Base-by-base conservation (phyloP, 2,888 invertebrate genomes). In the Chloromyia formosa region DNA sequence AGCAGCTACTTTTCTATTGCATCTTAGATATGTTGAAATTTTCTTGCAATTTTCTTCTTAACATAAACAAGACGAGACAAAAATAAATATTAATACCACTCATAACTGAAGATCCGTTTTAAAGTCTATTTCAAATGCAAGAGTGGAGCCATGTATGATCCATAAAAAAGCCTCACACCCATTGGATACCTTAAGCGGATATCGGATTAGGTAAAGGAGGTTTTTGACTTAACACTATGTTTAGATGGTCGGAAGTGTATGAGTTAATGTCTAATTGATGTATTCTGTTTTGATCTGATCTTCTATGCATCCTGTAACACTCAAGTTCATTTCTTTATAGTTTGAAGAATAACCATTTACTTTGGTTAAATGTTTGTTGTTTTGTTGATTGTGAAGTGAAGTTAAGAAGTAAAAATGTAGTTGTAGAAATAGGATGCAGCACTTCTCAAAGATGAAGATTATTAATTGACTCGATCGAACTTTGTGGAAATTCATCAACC, bases 91-190 rank as follows among this genome's bases (percentile, higher is more conserved):
- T 7, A 35, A 35, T 35, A 7, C n/a, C n/a, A n/a, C n/a, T n/a
- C n/a, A n/a, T 35, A 35, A 35, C 7, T 4, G 27, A 35, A 62
- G 61, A 73, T 61, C 9, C 35, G 54, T 68, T 74, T 75, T 77
- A 27, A 77, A 77, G 77, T 77, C 76, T 77, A 76, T 77, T 77
- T 73, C 75, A 73, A 76, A 71, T 77, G 72, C 74, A 75, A 75
- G 77, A 77, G 64, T 77, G 77, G 77, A 73, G 74, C 64, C 75
- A 68, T 54, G 62, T 74, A 27, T 74, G 73, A 74, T 74, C 64
- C 27, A 53, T 53, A n/a, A n/a, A 62, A n/a, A 53, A 68, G 23
- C 68, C 12, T 23, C 68, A 54, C 40, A 22, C n/a, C 14, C 27
- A 7, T 35, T 12, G 62, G 42, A 62, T 35, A 56, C 1, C 10